Evolutionary conservation across 2,888 invertebrate species (phyloP), one percentile per base, ranked within the genome.

Genomic region (Odontomyia ornata): DNA sequence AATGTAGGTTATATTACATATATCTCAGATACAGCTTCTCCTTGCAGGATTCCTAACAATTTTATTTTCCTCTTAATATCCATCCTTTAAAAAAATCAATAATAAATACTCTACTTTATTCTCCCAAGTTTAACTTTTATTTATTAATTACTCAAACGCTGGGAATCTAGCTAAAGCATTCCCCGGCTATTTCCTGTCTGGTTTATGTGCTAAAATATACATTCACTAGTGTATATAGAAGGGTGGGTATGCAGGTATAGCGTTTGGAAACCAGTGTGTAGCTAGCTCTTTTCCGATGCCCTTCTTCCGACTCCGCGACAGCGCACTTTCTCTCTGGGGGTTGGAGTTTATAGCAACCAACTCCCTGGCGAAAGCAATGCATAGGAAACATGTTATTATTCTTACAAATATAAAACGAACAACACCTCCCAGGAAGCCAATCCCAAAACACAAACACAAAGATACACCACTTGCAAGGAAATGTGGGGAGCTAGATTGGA

Each of bases 341-440:
- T 36, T 30, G 56, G 72, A 72, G 21, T 72, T 56, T 72, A 72
- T 57, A 56, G 18, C 72, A 30, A 57, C 30, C 30, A 30, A 11
- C 28, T 36, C 72, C 21, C 72, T 56, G 9, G 46, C 18, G 64
- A 30, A 23, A 9, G 67, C 7, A 27, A 15, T 21, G 57, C 57
- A 60, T 23, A 60, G 30, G n/a, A 60, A 43, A 13, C 46, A 27
- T 27, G 9, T 28, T 57, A 28, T 18, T 36, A 56, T 15, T 15
- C 36, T 25, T 36, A 28, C 27, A n/a, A 25, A 56, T 27, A 47
- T 9, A 72, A 72, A 57, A 30, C 46, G n/a, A 72, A 57, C 57
- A 72, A 30, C 5, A 23, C 56, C 28, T n/a, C 36, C 56, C 28
- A 72, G 56, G 72, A 72, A 72, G 72, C 72, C 72, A 72, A 72